phyloP scores from a whole-genome alignment of 2,888 invertebrate species.

The Rotaria socialis region DNA sequence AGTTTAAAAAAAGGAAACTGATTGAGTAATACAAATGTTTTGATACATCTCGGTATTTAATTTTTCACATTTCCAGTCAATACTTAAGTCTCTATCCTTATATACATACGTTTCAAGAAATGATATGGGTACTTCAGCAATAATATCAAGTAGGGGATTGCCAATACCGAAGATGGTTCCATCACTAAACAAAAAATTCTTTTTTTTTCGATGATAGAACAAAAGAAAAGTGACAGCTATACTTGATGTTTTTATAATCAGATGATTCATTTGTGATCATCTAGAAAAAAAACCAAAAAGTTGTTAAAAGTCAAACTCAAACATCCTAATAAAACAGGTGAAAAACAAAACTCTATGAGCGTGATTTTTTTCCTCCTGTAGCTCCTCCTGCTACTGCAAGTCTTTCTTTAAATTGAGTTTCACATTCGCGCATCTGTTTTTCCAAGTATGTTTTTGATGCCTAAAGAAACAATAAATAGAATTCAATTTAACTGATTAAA shows the following conservation, averaged over 20 bases:
- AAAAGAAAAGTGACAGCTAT: not conserved
- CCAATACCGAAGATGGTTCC: constrained; percentile 84
- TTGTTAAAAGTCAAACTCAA: not conserved
- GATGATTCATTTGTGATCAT: not conserved
- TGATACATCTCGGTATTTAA: too few relatives aligned
- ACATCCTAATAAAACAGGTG: not conserved
- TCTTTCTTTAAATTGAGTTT: constrained; percentile 33
- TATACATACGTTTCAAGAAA: constrained; percentile 74
- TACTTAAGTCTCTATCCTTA: too few relatives aligned
- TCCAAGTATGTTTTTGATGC: constrained; percentile 5
- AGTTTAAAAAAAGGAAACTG: too few relatives aligned
- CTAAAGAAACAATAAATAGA: not conserved
- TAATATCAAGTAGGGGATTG: constrained; percentile 90
- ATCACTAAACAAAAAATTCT: constrained; percentile 65
- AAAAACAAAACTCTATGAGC: not conserved
- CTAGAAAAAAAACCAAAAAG: not conserved
- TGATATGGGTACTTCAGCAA: constrained; percentile 71
- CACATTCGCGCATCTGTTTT: constrained; percentile 34
- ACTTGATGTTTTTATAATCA: not conserved
- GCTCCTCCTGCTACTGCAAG: not conserved
- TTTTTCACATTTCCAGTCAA: too few relatives aligned
- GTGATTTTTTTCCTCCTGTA: constrained; percentile 2
- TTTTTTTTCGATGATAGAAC: not conserved
- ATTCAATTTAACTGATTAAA: not conserved
- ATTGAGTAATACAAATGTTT: too few relatives aligned